Evolutionary conservation across 2,888 invertebrate genomes (phyloP), one percentile per base, ranked within the genome.

Genomic region (Drosophila nigricruria): DNA sequence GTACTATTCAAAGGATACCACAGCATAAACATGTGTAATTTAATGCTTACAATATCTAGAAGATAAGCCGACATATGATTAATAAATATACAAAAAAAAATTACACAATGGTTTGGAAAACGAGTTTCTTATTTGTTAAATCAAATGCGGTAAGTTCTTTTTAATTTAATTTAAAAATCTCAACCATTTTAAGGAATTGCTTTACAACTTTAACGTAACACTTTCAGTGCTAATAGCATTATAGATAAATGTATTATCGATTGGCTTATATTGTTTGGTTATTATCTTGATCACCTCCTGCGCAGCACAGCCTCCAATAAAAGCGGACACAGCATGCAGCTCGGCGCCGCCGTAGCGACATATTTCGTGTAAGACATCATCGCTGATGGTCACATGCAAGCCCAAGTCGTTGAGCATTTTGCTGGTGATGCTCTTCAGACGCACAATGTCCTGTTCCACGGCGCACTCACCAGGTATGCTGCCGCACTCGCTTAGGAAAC

Each of bases 221-320:
- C 97, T 96, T 80, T 96, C 97, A 60, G 97, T 97, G 70, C 96
- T 96, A 82, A 98, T 97, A 56, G 97, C 98, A 94, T 99, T 98
- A 93, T 98, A 98, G 81, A 99, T 96, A 92, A 97, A 97, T 0
- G 97, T 98, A 93, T 99, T 99, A 93, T 98, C 96, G 64, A 99
- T 95, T 40, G 99, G 99, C 90, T 98, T 97, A 93, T 98, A 99
- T 94, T 99, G 99, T 90, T 96, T 95, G 3, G 99, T 99, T 62
- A 99, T 95, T 65, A 99, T 94, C 94, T 99, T 99, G 77, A 99
- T 98, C 5, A 96, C 96, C 94, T 99, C 99, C 91, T 99, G 99
- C 9, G 99, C 98, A 30, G 97, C 97, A 91, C 98, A 96, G 5
- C 99, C 99, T 73, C 97, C 96, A 78, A 98, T 94, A 91, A 97